These are phyloP conservation scores for Numenius phaeopus DNA, from an alignment of 2,797 vertebrate genomes.

Conservation along the genomic window DNA sequence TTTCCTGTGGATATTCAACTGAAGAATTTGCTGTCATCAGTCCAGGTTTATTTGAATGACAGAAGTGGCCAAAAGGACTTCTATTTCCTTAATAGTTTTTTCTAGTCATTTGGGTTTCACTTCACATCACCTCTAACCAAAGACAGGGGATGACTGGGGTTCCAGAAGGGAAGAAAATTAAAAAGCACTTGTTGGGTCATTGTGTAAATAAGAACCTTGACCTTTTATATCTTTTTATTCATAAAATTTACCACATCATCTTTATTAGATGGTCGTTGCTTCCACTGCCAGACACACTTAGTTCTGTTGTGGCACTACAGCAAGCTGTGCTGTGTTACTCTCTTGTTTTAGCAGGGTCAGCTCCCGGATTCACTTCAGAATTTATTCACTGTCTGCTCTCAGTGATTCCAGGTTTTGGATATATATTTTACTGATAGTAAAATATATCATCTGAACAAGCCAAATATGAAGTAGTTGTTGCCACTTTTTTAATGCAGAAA, in stretches of 20 bases:
- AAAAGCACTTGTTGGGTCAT: neutral
- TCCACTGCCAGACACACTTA: neutral
- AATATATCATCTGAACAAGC: neutral
- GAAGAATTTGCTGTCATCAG: neutral
- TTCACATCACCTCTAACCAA: neutral
- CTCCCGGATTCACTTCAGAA: neutral
- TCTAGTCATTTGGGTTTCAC: neutral
- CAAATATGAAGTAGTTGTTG: neutral
- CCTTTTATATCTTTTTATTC: neutral
- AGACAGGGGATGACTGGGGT: neutral
- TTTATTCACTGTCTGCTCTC: neutral
- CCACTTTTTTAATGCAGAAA: neutral
- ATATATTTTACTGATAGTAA: neutral
- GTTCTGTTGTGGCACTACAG: neutral
- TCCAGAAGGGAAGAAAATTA: neutral
- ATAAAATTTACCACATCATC: neutral
- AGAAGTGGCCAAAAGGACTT: neutral
- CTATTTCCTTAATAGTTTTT: neutral
- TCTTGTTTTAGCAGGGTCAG: neutral
- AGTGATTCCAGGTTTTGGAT: neutral
- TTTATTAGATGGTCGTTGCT: neutral
- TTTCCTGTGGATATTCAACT: neutral
- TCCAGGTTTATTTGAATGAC: neutral
- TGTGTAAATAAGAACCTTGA: neutral
- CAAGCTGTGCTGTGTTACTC: neutral